Conservation (phyloP, 2,888 invertebrate genomes). For the Drosophila testacea region DNA sequence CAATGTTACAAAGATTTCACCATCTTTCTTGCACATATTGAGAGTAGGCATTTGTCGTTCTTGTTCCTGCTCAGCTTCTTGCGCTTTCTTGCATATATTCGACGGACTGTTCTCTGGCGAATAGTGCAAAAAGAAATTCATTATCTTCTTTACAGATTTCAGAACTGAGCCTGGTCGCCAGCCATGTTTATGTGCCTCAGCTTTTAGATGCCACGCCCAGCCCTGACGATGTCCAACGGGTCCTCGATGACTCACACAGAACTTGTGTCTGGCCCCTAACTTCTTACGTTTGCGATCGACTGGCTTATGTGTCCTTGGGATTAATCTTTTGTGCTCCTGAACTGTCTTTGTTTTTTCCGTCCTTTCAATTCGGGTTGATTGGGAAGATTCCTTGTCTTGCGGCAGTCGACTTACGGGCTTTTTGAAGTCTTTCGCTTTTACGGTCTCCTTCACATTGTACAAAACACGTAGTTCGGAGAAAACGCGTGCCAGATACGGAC, state of each 20-base stretch:
- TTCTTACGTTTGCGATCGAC: background rate
- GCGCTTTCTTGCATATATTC: slow-evolving; percentile 21
- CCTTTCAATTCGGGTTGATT: background rate
- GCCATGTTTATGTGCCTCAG: slow-evolving; percentile 66
- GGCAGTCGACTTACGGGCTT: slow-evolving; percentile 20
- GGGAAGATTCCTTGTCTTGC: background rate
- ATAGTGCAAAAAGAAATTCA: slow-evolving; percentile 81
- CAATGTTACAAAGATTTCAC: slow-evolving; percentile 87
- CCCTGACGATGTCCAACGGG: slow-evolving; percentile 88
- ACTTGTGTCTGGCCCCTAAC: slow-evolving; percentile 34
- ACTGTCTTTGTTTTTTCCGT: background rate
- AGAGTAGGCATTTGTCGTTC: slow-evolving; percentile 86
- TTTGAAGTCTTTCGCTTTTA: slow-evolving; percentile 42
- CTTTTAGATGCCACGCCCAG: slow-evolving; percentile 87
- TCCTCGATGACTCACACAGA: slow-evolving; percentile 29
- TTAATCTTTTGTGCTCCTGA: background rate
- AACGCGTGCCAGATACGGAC: slow-evolving; percentile 77
- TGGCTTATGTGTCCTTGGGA: background rate
- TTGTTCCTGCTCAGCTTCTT: slow-evolving; percentile 80
- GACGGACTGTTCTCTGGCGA: slow-evolving; percentile 69
- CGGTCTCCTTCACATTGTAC: slow-evolving; percentile 70
- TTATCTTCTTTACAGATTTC: slow-evolving; percentile 80
- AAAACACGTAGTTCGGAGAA: slow-evolving; percentile 81
- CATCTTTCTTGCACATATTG: slow-evolving; percentile 88
- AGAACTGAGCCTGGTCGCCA: slow-evolving; percentile 83